Conservation (phyloP, 2,113 vertebrate genomes). For the Fukomys damarensis region DNA sequence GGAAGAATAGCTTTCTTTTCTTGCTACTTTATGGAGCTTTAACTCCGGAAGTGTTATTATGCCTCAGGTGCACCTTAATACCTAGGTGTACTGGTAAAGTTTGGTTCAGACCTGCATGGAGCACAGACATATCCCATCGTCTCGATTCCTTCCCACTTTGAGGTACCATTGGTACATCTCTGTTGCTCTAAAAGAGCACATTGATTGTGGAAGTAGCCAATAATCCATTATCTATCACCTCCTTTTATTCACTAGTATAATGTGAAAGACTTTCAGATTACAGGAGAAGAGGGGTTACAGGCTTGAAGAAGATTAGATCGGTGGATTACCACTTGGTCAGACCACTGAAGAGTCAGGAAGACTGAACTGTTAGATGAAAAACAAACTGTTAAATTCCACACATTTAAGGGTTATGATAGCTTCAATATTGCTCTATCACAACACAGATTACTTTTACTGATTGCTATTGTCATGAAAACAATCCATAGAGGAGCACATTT, state of each 20-base stretch:
- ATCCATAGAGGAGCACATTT: background rate
- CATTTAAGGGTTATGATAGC: background rate
- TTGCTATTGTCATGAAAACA: background rate
- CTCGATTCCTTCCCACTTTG: background rate
- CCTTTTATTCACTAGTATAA: background rate
- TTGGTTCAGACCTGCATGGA: background rate
- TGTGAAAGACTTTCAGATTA: background rate
- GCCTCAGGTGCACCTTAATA: background rate
- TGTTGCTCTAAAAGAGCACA: background rate
- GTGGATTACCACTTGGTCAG: background rate
- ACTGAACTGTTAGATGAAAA: background rate
- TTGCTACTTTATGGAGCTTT: background rate
- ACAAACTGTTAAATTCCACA: background rate
- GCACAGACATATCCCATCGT: background rate
- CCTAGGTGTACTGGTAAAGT: background rate
- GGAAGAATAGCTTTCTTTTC: background rate
- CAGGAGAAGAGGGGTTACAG: background rate
- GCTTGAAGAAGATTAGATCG: background rate
- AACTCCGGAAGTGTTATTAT: background rate
- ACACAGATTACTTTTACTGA: background rate
- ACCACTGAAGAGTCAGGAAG: background rate
- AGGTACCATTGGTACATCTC: background rate
- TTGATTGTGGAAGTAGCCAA: background rate
- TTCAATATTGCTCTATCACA: background rate
- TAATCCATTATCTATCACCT: background rate